These are phyloP conservation scores for Drosophila prosaltans DNA, from an alignment of 1,140 invertebrate species.

Conservation along the genomic window DNA sequence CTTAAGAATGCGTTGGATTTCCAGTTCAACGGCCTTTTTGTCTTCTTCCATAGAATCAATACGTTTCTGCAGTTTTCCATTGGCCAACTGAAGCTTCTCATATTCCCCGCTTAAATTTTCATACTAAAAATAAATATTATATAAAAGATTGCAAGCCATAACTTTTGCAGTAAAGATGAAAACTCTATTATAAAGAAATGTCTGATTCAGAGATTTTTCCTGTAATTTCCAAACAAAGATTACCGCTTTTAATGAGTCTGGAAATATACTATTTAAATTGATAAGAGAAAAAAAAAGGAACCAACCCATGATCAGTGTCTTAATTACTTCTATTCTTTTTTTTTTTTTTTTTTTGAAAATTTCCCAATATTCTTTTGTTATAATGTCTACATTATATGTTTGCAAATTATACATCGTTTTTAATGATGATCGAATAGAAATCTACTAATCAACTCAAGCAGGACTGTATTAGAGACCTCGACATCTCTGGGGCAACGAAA, in stretches of 20 bases:
- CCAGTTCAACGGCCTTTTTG: constrained; percentile 88
- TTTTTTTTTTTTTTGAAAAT: too few species aligned
- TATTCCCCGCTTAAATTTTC: constrained; percentile 89
- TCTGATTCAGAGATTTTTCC: too few species aligned
- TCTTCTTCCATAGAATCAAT: constrained; percentile 89
- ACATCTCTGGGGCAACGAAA: constrained; percentile 16
- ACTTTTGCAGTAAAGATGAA: too few species aligned
- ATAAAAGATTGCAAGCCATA: neutral
- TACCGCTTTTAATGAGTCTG: too few species aligned
- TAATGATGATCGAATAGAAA: neutral
- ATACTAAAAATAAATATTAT: constrained; percentile 84
- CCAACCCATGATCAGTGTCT: too few species aligned
- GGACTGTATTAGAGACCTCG: neutral
- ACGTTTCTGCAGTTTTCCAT: constrained; percentile 88
- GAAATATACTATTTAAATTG: neutral
- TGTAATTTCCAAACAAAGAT: too few species aligned
- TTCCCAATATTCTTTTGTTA: too few species aligned
- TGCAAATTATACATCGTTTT: neutral
- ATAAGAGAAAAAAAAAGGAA: too few species aligned
- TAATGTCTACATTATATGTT: neutral
- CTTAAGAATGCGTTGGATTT: constrained; percentile 88
- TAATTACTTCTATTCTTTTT: too few species aligned
- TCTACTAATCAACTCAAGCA: neutral
- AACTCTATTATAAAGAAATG: too few species aligned
- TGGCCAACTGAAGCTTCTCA: constrained; percentile 90